phyloP scores from a whole-genome alignment of 2,113 vertebrate species.

The Percopsis transmontana region DNA sequence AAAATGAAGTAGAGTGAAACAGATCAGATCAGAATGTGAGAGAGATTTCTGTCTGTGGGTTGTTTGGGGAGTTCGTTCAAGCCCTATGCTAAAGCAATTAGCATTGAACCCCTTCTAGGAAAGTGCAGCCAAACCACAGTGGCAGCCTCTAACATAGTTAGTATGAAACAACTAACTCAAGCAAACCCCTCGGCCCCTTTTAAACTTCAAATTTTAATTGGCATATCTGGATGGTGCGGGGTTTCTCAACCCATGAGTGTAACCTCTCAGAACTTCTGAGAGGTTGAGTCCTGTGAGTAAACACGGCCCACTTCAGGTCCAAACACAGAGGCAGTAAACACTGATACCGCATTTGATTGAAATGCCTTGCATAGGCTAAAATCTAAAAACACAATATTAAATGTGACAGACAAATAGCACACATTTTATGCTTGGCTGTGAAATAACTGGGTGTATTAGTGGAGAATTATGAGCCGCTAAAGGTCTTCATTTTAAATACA shows the following conservation, averaged over 20 bases:
- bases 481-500: too few relatives aligned
- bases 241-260: conserved; percentile 49
- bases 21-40: conserved; percentile 73
- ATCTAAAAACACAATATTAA: conserved; percentile 29
- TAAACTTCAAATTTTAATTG: conserved; percentile 73
- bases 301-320: conserved; percentile 36
- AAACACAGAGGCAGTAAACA: conserved; percentile 47
- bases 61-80: conserved; percentile 71
- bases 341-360: conserved; percentile 10
- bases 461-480: too few relatives aligned
- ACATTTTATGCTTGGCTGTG: not conserved
- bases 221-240: conserved; percentile 50
- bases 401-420: conserved; percentile 23
- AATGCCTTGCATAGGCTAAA: conserved; percentile 21
- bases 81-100: conserved; percentile 78
- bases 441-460: too few relatives aligned
- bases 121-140: conserved; percentile 65
- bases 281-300: conserved; percentile 17
- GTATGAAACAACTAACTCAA: conserved; percentile 62
- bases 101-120: conserved; percentile 75
- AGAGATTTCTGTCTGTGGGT: conserved; percentile 66
- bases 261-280: conserved; percentile 11
- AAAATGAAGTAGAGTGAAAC: conserved; percentile 4
- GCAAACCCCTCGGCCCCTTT: conserved; percentile 59
- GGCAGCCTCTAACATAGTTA: conserved; percentile 67